Conservation (phyloP, 2,797 vertebrate species). For the Paramormyrops hopkinsi region DNA sequence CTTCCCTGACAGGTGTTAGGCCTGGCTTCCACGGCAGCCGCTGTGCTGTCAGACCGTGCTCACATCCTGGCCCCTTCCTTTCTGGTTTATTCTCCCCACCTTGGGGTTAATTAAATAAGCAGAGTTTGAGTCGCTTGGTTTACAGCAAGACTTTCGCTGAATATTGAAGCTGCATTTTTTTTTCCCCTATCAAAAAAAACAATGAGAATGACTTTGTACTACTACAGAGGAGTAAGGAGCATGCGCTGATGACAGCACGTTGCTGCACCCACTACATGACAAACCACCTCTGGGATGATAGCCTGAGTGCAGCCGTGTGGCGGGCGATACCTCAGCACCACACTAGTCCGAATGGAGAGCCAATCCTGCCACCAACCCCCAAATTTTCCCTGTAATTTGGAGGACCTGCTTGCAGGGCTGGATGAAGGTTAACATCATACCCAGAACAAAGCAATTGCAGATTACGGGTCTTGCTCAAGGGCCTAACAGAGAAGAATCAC, state of each 20-base stretch:
- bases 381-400: neutral
- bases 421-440: neutral
- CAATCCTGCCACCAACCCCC: neutral
- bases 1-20: conserved; percentile 25
- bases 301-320: neutral
- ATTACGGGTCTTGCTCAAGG: neutral
- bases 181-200: neutral
- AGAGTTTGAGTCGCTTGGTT: neutral
- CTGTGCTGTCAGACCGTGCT: neutral
- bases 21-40: neutral
- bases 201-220: neutral
- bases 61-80: neutral
- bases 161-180: neutral
- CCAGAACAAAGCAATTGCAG: neutral
- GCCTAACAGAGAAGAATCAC: neutral
- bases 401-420: neutral
- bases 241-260: neutral
- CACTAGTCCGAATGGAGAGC: neutral
- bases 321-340: neutral
- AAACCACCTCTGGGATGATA: neutral
- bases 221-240: neutral
- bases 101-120: neutral
- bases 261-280: neutral
- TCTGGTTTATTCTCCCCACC: neutral
- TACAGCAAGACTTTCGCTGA: neutral